These are phyloP conservation scores for Pelmatolapia mariae DNA, from an alignment of 2,113 vertebrate genomes.

Conservation along the genomic window DNA sequence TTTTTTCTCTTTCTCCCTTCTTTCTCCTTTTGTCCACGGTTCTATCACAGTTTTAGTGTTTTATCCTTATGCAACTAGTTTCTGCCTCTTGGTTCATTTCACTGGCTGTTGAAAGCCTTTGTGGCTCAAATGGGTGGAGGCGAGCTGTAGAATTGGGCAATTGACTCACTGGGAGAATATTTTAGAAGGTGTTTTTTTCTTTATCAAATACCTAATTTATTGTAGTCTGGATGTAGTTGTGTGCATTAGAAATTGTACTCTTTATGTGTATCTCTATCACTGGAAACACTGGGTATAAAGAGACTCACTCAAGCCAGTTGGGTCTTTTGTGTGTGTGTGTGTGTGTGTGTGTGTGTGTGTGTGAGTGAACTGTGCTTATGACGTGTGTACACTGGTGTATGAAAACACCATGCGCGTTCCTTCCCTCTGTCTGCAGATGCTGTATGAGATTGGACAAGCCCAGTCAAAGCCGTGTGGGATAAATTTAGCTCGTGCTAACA, in stretches of 20 bases:
- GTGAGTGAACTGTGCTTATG: neutral
- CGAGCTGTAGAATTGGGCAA: slow-evolving; percentile 7
- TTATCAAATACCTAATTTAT: neutral
- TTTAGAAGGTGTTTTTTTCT: neutral
- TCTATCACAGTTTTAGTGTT: slow-evolving; percentile 2
- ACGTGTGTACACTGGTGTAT: slow-evolving; percentile 13
- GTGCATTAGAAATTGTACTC: neutral
- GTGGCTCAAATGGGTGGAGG: slow-evolving; percentile 13
- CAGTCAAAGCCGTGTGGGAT: slow-evolving; percentile 63
- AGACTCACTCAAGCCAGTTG: neutral
- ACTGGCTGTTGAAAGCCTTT: slow-evolving; percentile 22
- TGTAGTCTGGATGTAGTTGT: neutral
- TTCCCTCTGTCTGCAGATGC: slow-evolving; percentile 62
- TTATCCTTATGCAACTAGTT: slow-evolving; percentile 10
- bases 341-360: neutral
- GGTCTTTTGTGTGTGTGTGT: neutral
- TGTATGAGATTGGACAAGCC: slow-evolving; percentile 60
- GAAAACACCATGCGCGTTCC: slow-evolving; percentile 29
- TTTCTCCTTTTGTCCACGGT: neutral
- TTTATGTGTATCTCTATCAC: neutral
- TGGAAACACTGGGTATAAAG: neutral
- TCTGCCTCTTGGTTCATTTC: slow-evolving; percentile 35
- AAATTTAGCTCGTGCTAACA: slow-evolving; percentile 73
- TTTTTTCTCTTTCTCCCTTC: neutral
- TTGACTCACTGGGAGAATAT: slow-evolving; percentile 26